Evolutionary conservation across 2,797 vertebrate genomes (phyloP), one percentile per base, ranked within the genome.

Genomic region (Xiphorhynchus erythropygius): DNA sequence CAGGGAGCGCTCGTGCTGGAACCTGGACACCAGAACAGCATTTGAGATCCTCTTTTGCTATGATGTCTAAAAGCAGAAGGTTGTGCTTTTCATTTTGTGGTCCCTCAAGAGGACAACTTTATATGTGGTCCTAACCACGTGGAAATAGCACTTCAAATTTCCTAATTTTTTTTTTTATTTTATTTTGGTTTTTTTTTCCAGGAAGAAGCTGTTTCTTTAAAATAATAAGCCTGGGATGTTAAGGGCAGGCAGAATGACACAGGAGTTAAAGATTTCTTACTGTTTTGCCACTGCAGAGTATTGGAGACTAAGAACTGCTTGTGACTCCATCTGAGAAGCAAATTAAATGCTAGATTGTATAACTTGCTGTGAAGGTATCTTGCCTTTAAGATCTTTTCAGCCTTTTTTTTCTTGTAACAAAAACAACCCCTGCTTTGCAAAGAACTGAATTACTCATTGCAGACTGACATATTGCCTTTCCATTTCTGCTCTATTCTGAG

Each of bases 401-500:
- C 7, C 5, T 24, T 63, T 86, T 94, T 71, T 82, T 65, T 53
- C 60, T 91, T 88, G 63, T 73, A 73, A 87, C 27, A 73, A 93
- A 93, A 88, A 11, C 73, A 86, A 83, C 16, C 50, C 27, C 59
- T 84, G 55, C 89, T 92, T 65, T 87, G 47, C 74, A 79, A 87
- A 89, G 91, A 87, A 69, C 47, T 42, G 55, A 76, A 86, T 95
- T 93, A 88, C 78, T 94, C 70, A 89, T 89, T 74, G 67, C 63
- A 76, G 94, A 84, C 90, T 90, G 87, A 93, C 91, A 92, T 82
- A 84, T 76, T 90, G 78, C 84, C 87, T 79, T 79, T 85, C 67
- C 25, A 50, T 91, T 96, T 93, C 82, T 93, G 84, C 74, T 94
- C 91, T 94, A 67, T 95, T 94, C 89, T 92, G 56, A 95, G 91